A percentile compares a stretch with the other conserved stretches of the same genome.
Evolutionary conservation across 2,888 invertebrate genomes (phyloP).

Genomic region (Mayetiola destructor): DNA sequence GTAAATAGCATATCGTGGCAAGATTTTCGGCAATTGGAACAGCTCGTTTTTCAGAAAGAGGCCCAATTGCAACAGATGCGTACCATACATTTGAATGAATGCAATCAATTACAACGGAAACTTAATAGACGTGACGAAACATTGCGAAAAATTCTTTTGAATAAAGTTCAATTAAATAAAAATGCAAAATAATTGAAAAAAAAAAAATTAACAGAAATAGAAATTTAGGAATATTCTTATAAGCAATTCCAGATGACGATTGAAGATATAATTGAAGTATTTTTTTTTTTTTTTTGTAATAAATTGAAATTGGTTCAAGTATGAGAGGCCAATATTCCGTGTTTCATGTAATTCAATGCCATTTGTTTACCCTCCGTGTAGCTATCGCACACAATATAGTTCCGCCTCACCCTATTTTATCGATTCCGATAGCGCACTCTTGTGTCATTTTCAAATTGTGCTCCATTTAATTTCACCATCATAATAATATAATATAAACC

Average conservation of each 20-base stretch:
- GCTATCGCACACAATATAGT: no score
- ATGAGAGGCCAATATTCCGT: no score
- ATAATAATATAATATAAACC: background rate
- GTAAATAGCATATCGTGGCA: constrained; percentile 24
- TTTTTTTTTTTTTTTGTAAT: no score
- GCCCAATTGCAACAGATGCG: constrained; percentile 31
- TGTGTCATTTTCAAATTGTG: background rate
- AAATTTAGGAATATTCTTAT: background rate
- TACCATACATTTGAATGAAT: constrained; percentile 27
- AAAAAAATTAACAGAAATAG: background rate
- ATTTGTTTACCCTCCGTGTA: background rate
- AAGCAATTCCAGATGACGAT: background rate
- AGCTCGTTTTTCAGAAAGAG: constrained; percentile 32
- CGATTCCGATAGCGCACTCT: background rate
- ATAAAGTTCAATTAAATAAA: background rate
- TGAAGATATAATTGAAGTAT: background rate
- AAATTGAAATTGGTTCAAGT: no score
- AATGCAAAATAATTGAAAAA: background rate
- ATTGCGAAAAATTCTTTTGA: constrained; percentile 27
- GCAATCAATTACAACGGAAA: constrained; percentile 28
- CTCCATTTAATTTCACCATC: background rate
- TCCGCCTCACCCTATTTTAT: constrained; percentile 10
- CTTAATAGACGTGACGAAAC: constrained; percentile 34
- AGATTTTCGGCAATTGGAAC: constrained; percentile 30
- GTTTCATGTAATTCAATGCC: no score